phyloP scores from a whole-genome alignment of 2,888 invertebrate genomes.

The Spilarctia lutea region DNA sequence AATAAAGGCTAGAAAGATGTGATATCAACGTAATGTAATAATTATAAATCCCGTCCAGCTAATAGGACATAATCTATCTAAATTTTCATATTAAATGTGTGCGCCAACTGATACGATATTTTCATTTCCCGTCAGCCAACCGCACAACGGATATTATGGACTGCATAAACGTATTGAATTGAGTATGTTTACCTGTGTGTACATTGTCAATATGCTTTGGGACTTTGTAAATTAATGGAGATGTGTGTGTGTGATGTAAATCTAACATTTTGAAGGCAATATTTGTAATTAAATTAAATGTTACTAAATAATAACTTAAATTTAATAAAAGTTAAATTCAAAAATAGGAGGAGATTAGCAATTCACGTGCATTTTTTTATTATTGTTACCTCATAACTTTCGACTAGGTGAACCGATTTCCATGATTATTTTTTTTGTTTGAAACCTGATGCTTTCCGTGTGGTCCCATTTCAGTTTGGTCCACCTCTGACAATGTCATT shows the following conservation, averaged over 20 bases:
- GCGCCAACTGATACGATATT: conserved; percentile 49
- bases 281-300: background rate
- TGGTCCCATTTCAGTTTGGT: too few species aligned
- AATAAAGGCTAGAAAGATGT: too few species aligned
- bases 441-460: too few species aligned
- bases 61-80: conserved; percentile 44
- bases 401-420: too few species aligned
- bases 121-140: conserved; percentile 68
- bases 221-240: background rate
- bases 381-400: too few species aligned
- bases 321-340: too few species aligned
- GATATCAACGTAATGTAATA: background rate
- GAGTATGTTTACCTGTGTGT: conserved; percentile 11
- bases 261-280: background rate
- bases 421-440: too few species aligned
- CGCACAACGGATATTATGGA: conserved; percentile 74
- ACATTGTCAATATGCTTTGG: background rate
- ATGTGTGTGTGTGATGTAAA: background rate
- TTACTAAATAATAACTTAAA: background rate
- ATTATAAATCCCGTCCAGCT: conserved; percentile 25
- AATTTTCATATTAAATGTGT: conserved; percentile 46
- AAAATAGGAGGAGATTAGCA: too few species aligned
- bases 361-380: too few species aligned
- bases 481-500: too few species aligned
- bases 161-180: conserved; percentile 53